Evolutionary conservation across 2,888 invertebrate genomes (phyloP), one percentile per base, ranked within the genome.

Genomic region (Cistogaster globosa): DNA sequence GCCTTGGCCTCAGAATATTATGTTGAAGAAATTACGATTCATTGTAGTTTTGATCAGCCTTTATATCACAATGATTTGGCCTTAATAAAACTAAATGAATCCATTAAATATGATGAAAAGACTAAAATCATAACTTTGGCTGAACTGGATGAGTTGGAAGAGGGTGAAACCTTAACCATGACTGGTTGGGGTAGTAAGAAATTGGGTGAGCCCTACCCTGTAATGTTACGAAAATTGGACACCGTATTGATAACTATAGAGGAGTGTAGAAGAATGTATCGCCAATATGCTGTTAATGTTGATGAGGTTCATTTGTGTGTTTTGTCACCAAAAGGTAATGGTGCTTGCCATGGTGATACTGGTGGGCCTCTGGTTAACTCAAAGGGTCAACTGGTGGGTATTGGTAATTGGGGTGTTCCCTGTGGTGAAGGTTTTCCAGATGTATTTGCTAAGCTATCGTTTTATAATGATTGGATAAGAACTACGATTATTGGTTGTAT

Each of bases 11-110:
- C 88, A 86, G 79, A 87, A 38, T 91, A 92, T 57, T 85, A 88
- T 6, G 88, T 89, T 3, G 88, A 90, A 8, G 88, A 89, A 4
- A 88, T 92, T 0, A 79, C 88, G 4, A 22, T 88, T 0, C 92
- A 92, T 55, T 90, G 90, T 45, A 89, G 89, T 45, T 92, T 90
- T 67, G 92, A 92, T 80, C 86, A 89, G 60, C 92, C 92, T 0
- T 38, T 89, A 42, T 92, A 91, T 62, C 90, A 92, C 68, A 94
- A 96, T 88, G 96, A 96, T 88, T 95, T 96, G 79, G 96, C 96
- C 0, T 90, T 96, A 2, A 89, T 96, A 6, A 94, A 94, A 88
- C 92, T 96, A 42, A 90, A 93, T 0, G 88, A 93, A 0, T 92
- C 93, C 32, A 93, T 95, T 4, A 90, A 91, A 16, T 94, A 94